A percentile compares a stretch with the other conserved stretches of the same genome.
Conservation (phyloP, 2,113 vertebrate genomes). For the Aspiorhynchus laticeps region DNA sequence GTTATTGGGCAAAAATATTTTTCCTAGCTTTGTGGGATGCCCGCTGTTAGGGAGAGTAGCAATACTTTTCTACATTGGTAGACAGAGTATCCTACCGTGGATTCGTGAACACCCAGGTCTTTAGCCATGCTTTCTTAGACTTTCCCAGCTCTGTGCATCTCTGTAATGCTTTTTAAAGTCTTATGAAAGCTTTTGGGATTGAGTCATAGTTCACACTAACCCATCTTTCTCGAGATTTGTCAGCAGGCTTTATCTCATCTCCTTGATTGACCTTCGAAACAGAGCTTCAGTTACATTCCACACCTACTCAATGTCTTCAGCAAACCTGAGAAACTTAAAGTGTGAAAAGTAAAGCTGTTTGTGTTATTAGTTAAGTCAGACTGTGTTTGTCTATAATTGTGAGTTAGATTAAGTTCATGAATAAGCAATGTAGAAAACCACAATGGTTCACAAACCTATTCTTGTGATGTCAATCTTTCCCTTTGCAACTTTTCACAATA, state of each 20-base stretch:
- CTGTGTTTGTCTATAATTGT: neutral
- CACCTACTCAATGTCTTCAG: neutral
- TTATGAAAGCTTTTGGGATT: neutral
- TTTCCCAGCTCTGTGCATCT: neutral
- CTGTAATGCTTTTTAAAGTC: neutral
- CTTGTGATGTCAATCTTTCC: constrained; percentile 41
- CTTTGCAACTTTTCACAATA: neutral
- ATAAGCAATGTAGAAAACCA: neutral
- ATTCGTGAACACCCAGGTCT: neutral
- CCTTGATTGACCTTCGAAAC: neutral
- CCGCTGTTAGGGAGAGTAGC: too few species aligned
- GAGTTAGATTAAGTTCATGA: neutral
- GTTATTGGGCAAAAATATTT: too few species aligned
- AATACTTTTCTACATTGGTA: too few species aligned
- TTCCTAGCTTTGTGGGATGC: too few species aligned
- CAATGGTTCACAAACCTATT: neutral
- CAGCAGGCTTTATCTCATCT: neutral
- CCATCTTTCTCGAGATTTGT: neutral
- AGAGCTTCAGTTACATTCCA: neutral
- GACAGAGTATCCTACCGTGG: neutral
- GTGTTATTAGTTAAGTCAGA: neutral
- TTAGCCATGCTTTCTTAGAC: neutral
- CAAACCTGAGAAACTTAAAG: too few species aligned
- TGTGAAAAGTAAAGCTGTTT: neutral
- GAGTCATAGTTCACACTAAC: neutral